Percentiles rank a stretch among this genome's conserved stretches.
phyloP scores from a whole-genome alignment of 1,140 invertebrate species.

The Pinna nobilis region DNA sequence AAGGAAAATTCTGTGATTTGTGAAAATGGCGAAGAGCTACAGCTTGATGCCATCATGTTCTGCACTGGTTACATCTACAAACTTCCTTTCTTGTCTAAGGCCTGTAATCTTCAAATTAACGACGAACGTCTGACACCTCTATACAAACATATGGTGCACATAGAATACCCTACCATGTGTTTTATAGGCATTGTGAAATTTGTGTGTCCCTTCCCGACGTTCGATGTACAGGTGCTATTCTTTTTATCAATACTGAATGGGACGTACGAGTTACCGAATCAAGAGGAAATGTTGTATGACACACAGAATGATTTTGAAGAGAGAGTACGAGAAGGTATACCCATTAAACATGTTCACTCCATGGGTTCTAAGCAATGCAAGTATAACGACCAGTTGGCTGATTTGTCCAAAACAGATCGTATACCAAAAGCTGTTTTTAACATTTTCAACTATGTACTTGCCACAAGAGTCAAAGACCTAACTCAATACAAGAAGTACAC shows the following conservation, averaged over 20 bases:
- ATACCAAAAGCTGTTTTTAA: slow-evolving; percentile 82
- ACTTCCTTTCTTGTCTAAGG: slow-evolving; percentile 86
- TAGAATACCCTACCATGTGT: slow-evolving; percentile 84
- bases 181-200: slow-evolving; percentile 87
- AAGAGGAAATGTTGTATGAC: slow-evolving; percentile 81
- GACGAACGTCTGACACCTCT: slow-evolving; percentile 88
- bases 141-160: slow-evolving; percentile 90
- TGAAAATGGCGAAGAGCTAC: slow-evolving; percentile 73
- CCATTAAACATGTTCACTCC: slow-evolving; percentile 83
- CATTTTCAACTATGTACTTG: slow-evolving; percentile 76
- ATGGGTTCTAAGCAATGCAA: slow-evolving; percentile 81
- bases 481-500: slow-evolving; percentile 50
- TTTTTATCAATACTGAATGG: slow-evolving; percentile 82
- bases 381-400: slow-evolving; percentile 83
- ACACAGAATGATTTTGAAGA: slow-evolving; percentile 78
- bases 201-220: slow-evolving; percentile 89
- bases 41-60: slow-evolving; percentile 84
- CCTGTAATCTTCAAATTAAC: slow-evolving; percentile 83
- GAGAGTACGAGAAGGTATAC: slow-evolving; percentile 77
- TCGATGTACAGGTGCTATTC: slow-evolving; percentile 89
- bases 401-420: slow-evolving; percentile 78
- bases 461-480: slow-evolving; percentile 48
- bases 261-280: slow-evolving; percentile 79
- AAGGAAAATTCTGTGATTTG: slow-evolving; percentile 50
- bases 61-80: slow-evolving; percentile 90